Base-by-base conservation (phyloP, 2,888 invertebrate species). In the Salpingus planirostris region DNA sequence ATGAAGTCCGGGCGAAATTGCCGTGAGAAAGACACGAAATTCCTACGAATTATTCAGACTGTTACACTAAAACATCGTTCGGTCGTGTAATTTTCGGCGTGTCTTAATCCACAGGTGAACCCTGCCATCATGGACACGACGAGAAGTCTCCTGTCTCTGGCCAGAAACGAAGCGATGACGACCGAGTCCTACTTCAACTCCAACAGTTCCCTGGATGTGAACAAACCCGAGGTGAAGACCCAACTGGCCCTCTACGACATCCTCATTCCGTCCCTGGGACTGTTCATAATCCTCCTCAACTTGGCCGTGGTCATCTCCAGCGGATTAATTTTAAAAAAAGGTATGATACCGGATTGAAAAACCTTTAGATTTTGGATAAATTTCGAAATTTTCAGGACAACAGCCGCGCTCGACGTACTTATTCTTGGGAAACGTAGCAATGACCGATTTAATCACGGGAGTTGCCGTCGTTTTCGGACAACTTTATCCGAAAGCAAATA, bases 271-370 rank as follows among this genome's bases (percentile, higher is more conserved):
- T 46, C 70, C 8, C 55, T 78, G 25, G 76, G 73, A 3, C 57
- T 63, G 2, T 46, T 76, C 10, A 74, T 76, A 24, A 70, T 76
- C 29, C 42, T 73, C 13, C 64, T 74, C 35, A 79, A 79, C 58
- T 55, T 75, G 15, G 66, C 69, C 3, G 76, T 78, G n/a, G 74
- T 78, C 8, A 59, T 78, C 32, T 78, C 78, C n/a, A 77, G 77
- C 55, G 77, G 76, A 30, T 60, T 78, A 2, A 72, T 78, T 45
- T 60, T 78, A 13, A 73, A 66, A 54, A 74, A 71, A 68, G 74
- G 77, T 77, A 64, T n/a, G n/a, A n/a, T n/a, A n/a, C n/a, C n/a
- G n/a, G n/a, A n/a, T n/a, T n/a, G n/a, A n/a, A n/a, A n/a, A n/a
- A n/a, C n/a, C n/a, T n/a, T n/a, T n/a, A n/a, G n/a, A n/a, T n/a